Conservation (phyloP, 2,797 vertebrate genomes). For the Miichthys miiuy region DNA sequence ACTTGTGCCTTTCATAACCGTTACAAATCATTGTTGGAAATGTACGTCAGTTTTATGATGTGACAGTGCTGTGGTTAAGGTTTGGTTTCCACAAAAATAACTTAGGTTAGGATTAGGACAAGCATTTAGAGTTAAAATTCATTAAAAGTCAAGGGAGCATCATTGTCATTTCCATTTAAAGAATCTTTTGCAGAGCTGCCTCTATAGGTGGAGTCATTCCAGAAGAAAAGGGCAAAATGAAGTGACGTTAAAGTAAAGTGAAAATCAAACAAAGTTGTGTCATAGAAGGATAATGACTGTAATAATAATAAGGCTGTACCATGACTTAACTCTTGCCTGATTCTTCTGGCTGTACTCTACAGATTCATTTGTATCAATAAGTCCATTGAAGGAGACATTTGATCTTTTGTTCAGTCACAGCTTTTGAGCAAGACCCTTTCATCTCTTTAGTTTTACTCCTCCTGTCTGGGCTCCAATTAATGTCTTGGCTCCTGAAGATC, state of each 20-base stretch:
- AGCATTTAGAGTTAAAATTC: not conserved
- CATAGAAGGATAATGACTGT: not conserved
- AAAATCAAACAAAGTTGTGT: not conserved
- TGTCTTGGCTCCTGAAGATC: conserved; percentile 1
- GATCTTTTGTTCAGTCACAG: conserved; percentile 23
- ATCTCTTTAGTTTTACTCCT: conserved; percentile 15
- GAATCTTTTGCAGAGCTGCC: not conserved
- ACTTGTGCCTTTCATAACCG: not conserved
- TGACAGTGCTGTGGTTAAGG: not conserved
- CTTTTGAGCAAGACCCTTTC: not conserved
- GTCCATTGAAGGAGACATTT: conserved; percentile 21
- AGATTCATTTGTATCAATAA: conserved; percentile 20
- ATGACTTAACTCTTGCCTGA: conserved; percentile 1
- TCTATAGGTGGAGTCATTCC: not conserved
- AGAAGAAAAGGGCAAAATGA: not conserved
- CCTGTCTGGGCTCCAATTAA: conserved; percentile 3
- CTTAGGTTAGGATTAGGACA: not conserved
- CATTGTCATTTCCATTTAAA: not conserved
- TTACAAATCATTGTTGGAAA: not conserved
- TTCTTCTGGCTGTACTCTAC: not conserved
- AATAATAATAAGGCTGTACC: not conserved
- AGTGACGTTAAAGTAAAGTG: not conserved
- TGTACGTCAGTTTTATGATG: not conserved
- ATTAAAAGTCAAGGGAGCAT: not conserved
- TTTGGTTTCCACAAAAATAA: not conserved